Percentiles rank a stretch among this genome's conserved stretches.
Evolutionary conservation across 2,113 vertebrate genomes (phyloP).

Genomic region (Vombatus ursinus): DNA sequence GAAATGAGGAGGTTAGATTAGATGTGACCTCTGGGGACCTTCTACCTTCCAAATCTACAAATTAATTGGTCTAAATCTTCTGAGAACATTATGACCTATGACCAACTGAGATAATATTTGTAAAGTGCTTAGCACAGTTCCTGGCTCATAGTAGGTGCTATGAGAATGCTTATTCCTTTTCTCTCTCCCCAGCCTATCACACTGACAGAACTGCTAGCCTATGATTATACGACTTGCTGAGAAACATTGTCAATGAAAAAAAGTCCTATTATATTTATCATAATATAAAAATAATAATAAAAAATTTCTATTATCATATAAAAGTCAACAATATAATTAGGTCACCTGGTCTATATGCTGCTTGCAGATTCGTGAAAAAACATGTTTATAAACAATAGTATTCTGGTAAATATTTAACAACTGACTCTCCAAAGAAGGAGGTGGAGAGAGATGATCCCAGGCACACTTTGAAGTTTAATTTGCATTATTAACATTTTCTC

Average conservation of each 20-base stretch:
- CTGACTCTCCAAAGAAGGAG: background rate
- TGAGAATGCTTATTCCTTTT: background rate
- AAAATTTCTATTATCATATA: no score
- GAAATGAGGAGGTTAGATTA: background rate
- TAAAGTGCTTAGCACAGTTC: background rate
- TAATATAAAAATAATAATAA: no score
- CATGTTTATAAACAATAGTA: background rate
- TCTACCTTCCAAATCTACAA: background rate
- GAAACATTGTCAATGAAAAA: slow-evolving; percentile 38
- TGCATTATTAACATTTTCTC: background rate
- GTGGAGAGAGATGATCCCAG: background rate
- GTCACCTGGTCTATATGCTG: background rate
- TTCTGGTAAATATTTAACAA: background rate
- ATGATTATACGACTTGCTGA: background rate
- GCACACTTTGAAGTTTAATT: background rate
- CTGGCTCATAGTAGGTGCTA: background rate
- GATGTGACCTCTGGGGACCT: background rate
- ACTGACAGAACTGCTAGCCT: background rate
- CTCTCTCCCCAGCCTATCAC: background rate
- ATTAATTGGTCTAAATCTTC: background rate
- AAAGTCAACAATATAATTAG: background rate
- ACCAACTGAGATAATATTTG: background rate
- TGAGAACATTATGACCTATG: background rate
- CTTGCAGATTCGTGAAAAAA: background rate
- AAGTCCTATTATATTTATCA: background rate